These are phyloP conservation scores for Ectropis crepuscularia DNA, from an alignment of 2,888 invertebrate genomes.

Conservation along the genomic window DNA sequence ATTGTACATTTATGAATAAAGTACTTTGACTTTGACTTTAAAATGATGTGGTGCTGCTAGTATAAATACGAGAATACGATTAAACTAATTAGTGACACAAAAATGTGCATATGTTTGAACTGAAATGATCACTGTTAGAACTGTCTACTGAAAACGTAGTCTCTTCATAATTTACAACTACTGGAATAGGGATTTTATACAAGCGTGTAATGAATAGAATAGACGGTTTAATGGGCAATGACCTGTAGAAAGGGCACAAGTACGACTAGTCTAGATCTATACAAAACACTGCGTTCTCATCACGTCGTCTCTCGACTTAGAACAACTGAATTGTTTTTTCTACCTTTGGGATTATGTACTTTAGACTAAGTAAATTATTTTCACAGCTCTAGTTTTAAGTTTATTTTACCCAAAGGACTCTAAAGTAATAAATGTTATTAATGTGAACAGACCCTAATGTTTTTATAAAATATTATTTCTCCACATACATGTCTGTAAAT, in stretches of 20 bases:
- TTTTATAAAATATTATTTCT: no score
- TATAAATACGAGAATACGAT: no score
- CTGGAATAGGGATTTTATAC: conserved; percentile 14
- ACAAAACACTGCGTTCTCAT: conserved; percentile 10
- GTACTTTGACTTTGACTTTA: no score
- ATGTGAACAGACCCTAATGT: no score
- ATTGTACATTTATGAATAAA: no score
- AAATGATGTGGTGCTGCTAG: no score
- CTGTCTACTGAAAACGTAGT: not conserved
- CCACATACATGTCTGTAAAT: no score
- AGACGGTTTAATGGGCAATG: conserved; percentile 5
- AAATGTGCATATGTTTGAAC: no score
- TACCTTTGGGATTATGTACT: conserved; percentile 4
- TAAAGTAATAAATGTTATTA: not conserved
- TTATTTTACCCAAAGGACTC: not conserved
- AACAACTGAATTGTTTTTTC: conserved; percentile 6
- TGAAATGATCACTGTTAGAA: no score
- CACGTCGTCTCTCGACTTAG: not conserved
- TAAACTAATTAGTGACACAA: no score
- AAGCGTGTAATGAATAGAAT: conserved; percentile 1
- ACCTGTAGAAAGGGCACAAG: conserved; percentile 13
- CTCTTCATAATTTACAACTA: not conserved
- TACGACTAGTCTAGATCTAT: conserved; percentile 3
- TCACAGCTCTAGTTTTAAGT: not conserved
- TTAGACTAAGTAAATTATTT: not conserved